Percentiles rank a stretch among this genome's conserved stretches.
These are phyloP conservation scores for Leptopilina syphax DNA, from an alignment of 2,888 invertebrate species.

Conservation along the genomic window DNA sequence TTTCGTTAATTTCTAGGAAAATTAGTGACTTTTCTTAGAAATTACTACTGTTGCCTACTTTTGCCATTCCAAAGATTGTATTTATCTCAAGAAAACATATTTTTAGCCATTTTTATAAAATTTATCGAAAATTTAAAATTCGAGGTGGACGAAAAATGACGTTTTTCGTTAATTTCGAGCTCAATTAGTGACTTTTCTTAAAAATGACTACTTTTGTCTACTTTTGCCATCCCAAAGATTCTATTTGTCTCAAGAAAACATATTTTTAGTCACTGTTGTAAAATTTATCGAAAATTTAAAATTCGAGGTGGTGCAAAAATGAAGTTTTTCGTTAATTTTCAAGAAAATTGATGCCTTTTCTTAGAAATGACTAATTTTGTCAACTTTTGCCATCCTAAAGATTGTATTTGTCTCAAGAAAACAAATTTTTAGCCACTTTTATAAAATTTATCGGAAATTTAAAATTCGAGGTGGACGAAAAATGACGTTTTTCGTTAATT, in stretches of 20 bases:
- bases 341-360: neutral
- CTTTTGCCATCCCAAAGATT: neutral
- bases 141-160: no score
- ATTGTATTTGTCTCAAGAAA: neutral
- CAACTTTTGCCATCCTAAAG: neutral
- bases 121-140: neutral
- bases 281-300: no score
- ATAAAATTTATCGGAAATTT: no score
- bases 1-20: no score
- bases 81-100: neutral
- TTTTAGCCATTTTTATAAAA: neutral
- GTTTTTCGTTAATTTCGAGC: neutral
- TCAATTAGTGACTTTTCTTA: no score
- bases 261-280: no score
- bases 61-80: neutral
- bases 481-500: no score
- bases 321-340: neutral
- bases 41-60: neutral
- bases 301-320: no score
- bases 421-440: no score
- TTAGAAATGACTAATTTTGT: neutral
- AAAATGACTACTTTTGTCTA: neutral
- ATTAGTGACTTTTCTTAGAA: neutral
- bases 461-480: no score
- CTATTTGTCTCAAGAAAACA: no score